Conservation (phyloP, 2,113 vertebrate genomes). For the Notothenia rossii region DNA sequence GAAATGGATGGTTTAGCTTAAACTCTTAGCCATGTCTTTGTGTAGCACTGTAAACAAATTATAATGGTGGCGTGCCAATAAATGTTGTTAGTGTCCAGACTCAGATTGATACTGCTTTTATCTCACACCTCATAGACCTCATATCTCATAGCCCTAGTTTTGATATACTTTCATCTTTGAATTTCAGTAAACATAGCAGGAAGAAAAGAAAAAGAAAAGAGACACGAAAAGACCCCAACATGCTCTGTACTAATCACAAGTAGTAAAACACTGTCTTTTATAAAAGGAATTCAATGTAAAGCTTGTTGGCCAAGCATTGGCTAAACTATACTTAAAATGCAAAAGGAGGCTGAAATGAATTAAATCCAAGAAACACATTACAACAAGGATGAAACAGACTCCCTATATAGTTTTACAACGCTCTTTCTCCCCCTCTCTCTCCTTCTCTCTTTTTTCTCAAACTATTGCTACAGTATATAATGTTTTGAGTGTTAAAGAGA, state of each 20-base stretch:
- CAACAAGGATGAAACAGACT: conserved; percentile 6
- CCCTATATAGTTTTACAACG: conserved; percentile 3
- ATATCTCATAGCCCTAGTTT: neutral
- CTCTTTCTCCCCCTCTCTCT: no score
- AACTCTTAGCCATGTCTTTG: neutral
- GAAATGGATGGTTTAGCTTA: no score
- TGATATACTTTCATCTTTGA: neutral
- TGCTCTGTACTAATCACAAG: neutral
- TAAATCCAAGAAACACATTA: neutral
- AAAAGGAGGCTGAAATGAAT: neutral
- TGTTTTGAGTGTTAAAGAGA: conserved; percentile 35
- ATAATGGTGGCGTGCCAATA: neutral
- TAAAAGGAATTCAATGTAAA: neutral
- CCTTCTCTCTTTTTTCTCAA: neutral
- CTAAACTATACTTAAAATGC: neutral
- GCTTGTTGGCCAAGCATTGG: neutral
- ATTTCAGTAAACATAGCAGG: neutral
- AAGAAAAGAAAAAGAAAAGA: no score
- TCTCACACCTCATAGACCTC: neutral
- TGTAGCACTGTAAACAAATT: neutral
- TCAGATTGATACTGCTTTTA: neutral
- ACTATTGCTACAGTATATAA: neutral
- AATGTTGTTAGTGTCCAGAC: neutral
- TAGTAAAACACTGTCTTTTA: neutral
- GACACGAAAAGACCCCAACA: neutral